Evolutionary conservation across 2,888 invertebrate species (phyloP), one percentile per base, ranked within the genome.

Genomic region (Melolontha melolontha): DNA sequence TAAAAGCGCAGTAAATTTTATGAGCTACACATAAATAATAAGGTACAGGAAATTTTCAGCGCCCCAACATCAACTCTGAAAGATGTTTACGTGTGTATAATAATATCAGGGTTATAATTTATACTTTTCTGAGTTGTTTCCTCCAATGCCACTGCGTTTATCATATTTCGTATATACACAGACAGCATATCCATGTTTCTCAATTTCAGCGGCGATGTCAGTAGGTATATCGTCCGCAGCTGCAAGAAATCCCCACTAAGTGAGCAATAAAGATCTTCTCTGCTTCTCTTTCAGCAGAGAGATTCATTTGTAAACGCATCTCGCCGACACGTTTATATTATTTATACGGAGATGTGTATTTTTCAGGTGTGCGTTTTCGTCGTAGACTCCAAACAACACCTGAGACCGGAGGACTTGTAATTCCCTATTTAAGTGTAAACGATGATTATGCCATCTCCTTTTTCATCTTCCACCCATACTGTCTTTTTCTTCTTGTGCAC

Each of bases 121-220:
- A 70, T 69, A 70, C 68, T 74, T 73, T 71, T 71, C 64, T 63
- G 65, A 68, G 71, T 70, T 75, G 75, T 77, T 75, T 75, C 77
- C 74, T 75, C 75, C 74, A 77, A 76, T 74, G 77, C 74, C 76
- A 75, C 75, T 73, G 76, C 59, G 75, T 78, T 79, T 79, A 79
- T 77, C 78, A 78, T 77, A 78, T 78, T 78, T 79, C 76, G 76
- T 78, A 78, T 78, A 76, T 44, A 75, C 73, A 75, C 75, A 75
- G 10, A 34, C 34, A 75, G 79, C 79, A 79, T 62, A 47, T 62
- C 47, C 59, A 81, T 82, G 79, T 80, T 80, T 82, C 80, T 81
- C 81, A 81, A 82, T 82, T 82, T 81, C 75, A 75, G 75, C 73
- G 75, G 69, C 44, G 40, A 14, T 47, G 55, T 17, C 66, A 47